These are phyloP conservation scores for Oxygymnocypris stewartii DNA, from an alignment of 2,113 vertebrate species.

Conservation along the genomic window DNA sequence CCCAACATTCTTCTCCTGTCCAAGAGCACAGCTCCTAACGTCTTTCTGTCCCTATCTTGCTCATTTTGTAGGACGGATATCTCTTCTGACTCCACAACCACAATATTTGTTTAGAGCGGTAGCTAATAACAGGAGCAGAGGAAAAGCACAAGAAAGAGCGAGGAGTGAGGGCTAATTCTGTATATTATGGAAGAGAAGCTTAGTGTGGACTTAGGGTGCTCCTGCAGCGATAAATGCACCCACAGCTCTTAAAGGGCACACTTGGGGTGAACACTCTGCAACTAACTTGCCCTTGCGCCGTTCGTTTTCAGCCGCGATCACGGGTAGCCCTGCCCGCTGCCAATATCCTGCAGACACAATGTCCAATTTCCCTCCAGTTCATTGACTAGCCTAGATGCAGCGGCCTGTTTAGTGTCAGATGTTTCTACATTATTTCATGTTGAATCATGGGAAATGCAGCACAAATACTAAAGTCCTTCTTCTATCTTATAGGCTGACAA, in stretches of 20 bases:
- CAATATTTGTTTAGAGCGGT: conserved; percentile 21
- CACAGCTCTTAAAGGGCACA: conserved; percentile 46
- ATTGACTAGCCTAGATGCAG: conserved; percentile 30
- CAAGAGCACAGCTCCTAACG: conserved; percentile 26
- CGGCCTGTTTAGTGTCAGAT: conserved; percentile 17
- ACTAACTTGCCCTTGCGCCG: conserved; percentile 33
- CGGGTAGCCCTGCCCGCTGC: background rate
- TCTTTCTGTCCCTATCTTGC: conserved; percentile 20
- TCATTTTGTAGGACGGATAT: conserved; percentile 24
- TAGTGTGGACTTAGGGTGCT: conserved; percentile 39
- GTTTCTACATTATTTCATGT: conserved; percentile 19
- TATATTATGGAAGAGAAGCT: conserved; percentile 39
- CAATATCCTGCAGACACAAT: conserved; percentile 26
- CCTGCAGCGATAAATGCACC: conserved; percentile 55
- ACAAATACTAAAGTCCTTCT: background rate
- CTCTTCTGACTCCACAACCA: conserved; percentile 34
- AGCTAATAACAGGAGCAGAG: conserved; percentile 11
- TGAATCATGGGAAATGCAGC: conserved; percentile 20
- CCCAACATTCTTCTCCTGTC: background rate
- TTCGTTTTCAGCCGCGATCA: conserved; percentile 20
- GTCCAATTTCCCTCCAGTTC: conserved; percentile 34
- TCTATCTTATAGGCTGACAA: background rate
- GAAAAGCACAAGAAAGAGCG: background rate
- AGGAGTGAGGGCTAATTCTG: conserved; percentile 21
- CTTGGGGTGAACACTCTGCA: conserved; percentile 48